Evolutionary conservation across 2,797 vertebrate species (phyloP).

Genomic region (Cryptoprocta ferox): DNA sequence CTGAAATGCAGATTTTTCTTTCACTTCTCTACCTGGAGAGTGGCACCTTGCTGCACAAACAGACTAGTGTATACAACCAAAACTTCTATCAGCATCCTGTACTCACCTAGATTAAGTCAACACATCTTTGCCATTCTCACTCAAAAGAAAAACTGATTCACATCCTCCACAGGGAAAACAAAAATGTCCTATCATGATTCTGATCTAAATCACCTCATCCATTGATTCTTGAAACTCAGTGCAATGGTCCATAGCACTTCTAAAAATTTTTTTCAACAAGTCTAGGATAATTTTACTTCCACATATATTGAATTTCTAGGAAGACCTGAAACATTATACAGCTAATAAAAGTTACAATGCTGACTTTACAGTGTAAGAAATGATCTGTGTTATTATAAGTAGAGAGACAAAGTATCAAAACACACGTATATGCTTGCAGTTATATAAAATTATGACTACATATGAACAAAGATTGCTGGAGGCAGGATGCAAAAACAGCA

Average conservation of each 20-base stretch:
- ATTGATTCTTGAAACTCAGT: background rate
- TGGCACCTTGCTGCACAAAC: background rate
- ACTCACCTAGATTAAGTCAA: background rate
- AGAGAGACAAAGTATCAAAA: background rate
- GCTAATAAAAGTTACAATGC: constrained; percentile 43
- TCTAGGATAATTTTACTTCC: constrained; percentile 1
- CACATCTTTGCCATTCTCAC: background rate
- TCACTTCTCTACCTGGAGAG: background rate
- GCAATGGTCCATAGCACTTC: background rate
- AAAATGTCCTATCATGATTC: background rate
- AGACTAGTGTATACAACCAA: background rate
- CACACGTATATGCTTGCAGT: background rate
- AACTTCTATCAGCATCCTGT: background rate
- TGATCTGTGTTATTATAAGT: background rate
- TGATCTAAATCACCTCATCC: background rate
- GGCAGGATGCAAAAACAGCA: background rate
- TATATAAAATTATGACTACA: background rate
- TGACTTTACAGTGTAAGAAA: constrained; percentile 44
- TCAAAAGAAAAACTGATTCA: background rate
- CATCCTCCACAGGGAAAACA: background rate
- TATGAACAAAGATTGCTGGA: background rate
- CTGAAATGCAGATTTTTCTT: background rate
- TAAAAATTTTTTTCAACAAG: background rate
- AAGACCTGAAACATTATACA: constrained; percentile 20
- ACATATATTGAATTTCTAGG: constrained; percentile 38